Conservation (phyloP, 1,140 invertebrate species). For the Nephotettix cincticeps region DNA sequence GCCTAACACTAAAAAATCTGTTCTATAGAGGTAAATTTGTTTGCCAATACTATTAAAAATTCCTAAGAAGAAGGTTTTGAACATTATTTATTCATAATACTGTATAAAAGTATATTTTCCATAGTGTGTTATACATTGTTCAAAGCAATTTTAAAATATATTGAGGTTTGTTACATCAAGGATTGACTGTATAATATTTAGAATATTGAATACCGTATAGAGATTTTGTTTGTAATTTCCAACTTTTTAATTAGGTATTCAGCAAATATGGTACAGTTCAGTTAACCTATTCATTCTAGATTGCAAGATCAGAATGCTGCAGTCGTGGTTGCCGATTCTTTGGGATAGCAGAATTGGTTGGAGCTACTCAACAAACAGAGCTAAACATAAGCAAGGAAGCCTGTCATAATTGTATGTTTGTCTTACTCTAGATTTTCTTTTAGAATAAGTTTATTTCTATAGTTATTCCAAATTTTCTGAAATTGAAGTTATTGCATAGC, state of each 20-base stretch:
- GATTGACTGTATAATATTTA: too few species aligned
- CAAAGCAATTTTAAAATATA: background rate
- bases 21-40: too few species aligned
- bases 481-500: background rate
- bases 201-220: background rate
- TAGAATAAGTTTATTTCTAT: background rate
- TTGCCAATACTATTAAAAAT: too few species aligned
- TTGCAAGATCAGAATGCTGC: background rate
- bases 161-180: too few species aligned
- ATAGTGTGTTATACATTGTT: background rate
- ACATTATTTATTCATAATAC: background rate
- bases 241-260: background rate
- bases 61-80: too few species aligned
- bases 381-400: background rate
- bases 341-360: background rate
- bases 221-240: background rate
- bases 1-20: too few species aligned
- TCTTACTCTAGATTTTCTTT: background rate
- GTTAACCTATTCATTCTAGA: background rate
- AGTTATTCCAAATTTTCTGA: background rate
- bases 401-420: background rate
- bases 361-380: background rate
- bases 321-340: background rate
- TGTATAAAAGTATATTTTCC: background rate
- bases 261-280: too few species aligned